These are phyloP conservation scores for Rhabdomys pumilio DNA, from an alignment of 2,797 vertebrate species.

Conservation along the genomic window DNA sequence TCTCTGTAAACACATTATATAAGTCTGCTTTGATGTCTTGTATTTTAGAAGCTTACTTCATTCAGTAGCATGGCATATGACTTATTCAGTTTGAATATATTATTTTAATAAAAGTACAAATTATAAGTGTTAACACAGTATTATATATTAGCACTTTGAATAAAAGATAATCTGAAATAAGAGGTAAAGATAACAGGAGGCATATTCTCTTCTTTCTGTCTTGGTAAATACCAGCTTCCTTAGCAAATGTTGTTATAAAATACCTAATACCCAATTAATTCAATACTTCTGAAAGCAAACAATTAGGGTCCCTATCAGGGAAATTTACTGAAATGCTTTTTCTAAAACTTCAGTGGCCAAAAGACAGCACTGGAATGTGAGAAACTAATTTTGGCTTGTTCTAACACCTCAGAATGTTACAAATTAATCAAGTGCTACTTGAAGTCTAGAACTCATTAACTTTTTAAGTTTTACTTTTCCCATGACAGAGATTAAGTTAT, in stretches of 20 bases:
- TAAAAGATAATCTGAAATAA: slow-evolving; percentile 51
- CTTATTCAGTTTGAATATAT: slow-evolving; percentile 71
- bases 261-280: slow-evolving; percentile 33
- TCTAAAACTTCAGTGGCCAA: slow-evolving; percentile 83
- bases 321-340: slow-evolving; percentile 83
- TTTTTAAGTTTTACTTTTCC: slow-evolving; percentile 89
- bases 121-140: slow-evolving; percentile 25
- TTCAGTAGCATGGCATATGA: slow-evolving; percentile 14
- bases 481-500: slow-evolving; percentile 88
- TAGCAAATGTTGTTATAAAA: slow-evolving; percentile 75
- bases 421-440: slow-evolving; percentile 91
- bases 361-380: slow-evolving; percentile 88
- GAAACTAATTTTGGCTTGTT: slow-evolving; percentile 89
- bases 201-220: slow-evolving; percentile 34
- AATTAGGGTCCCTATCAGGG: slow-evolving; percentile 70
- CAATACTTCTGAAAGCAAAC: slow-evolving; percentile 58
- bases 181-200: slow-evolving; percentile 52
- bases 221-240: slow-evolving; percentile 66
- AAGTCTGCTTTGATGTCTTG: slow-evolving; percentile 56
- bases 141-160: slow-evolving; percentile 70
- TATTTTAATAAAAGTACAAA: slow-evolving; percentile 63
- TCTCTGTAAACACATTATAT: slow-evolving; percentile 23
- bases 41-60: slow-evolving; percentile 63
- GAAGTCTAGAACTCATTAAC: slow-evolving; percentile 92
- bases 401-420: slow-evolving; percentile 90